These are phyloP conservation scores for Drosophila orosa DNA, from an alignment of 1,140 invertebrate genomes.

Conservation along the genomic window DNA sequence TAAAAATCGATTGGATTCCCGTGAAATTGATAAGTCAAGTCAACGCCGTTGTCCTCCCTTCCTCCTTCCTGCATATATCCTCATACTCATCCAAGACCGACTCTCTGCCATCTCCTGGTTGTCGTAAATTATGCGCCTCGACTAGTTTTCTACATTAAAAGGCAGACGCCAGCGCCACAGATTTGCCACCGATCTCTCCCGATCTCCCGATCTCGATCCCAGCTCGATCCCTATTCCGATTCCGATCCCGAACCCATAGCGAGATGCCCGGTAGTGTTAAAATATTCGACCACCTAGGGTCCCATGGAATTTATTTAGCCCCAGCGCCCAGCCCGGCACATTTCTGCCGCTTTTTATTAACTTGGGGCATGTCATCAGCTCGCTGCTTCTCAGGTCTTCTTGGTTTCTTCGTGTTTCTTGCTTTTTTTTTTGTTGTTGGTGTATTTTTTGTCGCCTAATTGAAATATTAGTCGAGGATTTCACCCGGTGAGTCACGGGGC, in stretches of 20 bases:
- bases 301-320: conserved; percentile 78
- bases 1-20: conserved; percentile 84
- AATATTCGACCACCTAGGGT: conserved; percentile 83
- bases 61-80: conserved; percentile 2
- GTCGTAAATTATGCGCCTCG: conserved; percentile 82
- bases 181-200: conserved; percentile 71
- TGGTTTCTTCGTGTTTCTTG: too few species aligned
- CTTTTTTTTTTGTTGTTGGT: conserved; percentile 1
- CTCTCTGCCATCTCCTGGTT: conserved; percentile 39
- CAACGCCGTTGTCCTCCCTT: conserved; percentile 56
- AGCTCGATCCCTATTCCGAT: conserved; percentile 6
- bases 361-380: conserved; percentile 69
- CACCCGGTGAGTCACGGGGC: conserved; percentile 53
- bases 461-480: conserved; percentile 75
- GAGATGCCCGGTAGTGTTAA: conserved; percentile 75
- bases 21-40: conserved; percentile 84
- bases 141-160: conserved; percentile 83
- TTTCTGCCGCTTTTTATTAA: conserved; percentile 82
- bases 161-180: conserved; percentile 76
- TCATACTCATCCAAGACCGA: not conserved
- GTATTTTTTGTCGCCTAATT: conserved; percentile 61
- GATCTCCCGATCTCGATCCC: conserved; percentile 17
- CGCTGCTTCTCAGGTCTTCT: conserved; percentile 1
- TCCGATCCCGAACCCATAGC: conserved; percentile 17
- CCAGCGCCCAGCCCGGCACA: conserved; percentile 51